phyloP scores from a whole-genome alignment of 2,797 vertebrate genomes.

The Semotilus atromaculatus region DNA sequence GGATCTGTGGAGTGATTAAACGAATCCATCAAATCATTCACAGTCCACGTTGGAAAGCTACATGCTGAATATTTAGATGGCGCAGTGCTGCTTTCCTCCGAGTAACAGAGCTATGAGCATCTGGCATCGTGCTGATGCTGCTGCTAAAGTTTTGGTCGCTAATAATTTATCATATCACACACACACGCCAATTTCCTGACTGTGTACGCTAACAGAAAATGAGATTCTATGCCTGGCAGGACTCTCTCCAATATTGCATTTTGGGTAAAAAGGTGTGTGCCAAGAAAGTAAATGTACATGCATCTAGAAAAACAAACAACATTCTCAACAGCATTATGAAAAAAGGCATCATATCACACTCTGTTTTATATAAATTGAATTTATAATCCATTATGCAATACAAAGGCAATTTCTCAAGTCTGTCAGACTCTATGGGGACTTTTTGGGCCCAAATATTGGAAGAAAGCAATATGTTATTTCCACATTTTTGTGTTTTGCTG shows the following conservation, averaged over 20 bases:
- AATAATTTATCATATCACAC: constrained; percentile 12
- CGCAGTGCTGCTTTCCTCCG: constrained; percentile 7
- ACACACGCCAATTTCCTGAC: constrained; percentile 27
- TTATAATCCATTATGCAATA: constrained; percentile 64
- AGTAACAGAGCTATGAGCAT: constrained; percentile 11
- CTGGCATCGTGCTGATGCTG: constrained; percentile 9
- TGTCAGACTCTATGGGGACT: background rate
- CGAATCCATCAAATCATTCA: constrained; percentile 11
- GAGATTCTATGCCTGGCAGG: background rate
- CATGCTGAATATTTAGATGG: constrained; percentile 31
- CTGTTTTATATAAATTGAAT: background rate
- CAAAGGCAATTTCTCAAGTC: constrained; percentile 43
- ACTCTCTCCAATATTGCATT: constrained; percentile 9
- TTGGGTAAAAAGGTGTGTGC: background rate
- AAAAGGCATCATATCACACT: background rate
- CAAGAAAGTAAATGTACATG: constrained; percentile 13
- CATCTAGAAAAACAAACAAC: constrained; percentile 9
- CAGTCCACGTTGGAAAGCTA: background rate
- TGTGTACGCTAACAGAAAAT: constrained; percentile 27
- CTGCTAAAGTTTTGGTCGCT: constrained; percentile 1
- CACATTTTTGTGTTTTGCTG: background rate
- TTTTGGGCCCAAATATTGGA: constrained; percentile 21
- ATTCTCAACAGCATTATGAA: background rate
- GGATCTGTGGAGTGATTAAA: background rate
- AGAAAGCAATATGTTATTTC: constrained; percentile 43